Evolutionary conservation across 2,797 vertebrate species (phyloP).

Genomic region (Catharus ustulatus): DNA sequence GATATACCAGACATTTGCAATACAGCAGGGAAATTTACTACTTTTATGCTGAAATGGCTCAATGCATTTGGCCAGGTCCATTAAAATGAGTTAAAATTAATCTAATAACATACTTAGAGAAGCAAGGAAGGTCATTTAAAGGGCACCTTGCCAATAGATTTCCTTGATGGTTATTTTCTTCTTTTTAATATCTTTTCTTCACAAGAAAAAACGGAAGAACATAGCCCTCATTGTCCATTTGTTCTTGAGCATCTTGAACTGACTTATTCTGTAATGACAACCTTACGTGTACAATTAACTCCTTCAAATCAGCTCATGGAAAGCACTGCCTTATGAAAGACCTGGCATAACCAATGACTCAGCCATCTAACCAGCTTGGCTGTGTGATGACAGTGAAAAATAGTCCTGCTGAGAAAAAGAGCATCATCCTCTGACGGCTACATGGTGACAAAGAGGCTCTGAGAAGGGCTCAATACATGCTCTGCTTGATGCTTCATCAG

Average conservation of each 20-base stretch:
- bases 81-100: neutral
- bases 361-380: neutral
- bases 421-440: neutral
- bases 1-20: neutral
- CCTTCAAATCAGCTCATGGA: neutral
- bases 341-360: neutral
- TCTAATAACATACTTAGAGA: neutral
- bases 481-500: neutral
- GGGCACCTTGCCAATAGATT: neutral
- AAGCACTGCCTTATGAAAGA: neutral
- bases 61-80: neutral
- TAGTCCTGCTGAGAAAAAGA: neutral
- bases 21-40: neutral
- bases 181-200: neutral
- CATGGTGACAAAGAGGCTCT: neutral
- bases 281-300: neutral
- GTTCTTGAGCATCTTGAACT: neutral
- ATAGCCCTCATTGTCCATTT: neutral
- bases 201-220: neutral
- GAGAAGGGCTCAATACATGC: neutral
- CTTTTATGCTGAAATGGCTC: neutral
- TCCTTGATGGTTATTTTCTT: neutral
- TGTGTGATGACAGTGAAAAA: neutral
- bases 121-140: neutral
- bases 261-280: neutral